Conservation (phyloP, 2,113 vertebrate genomes). For the Psephotus haematonotus region DNA sequence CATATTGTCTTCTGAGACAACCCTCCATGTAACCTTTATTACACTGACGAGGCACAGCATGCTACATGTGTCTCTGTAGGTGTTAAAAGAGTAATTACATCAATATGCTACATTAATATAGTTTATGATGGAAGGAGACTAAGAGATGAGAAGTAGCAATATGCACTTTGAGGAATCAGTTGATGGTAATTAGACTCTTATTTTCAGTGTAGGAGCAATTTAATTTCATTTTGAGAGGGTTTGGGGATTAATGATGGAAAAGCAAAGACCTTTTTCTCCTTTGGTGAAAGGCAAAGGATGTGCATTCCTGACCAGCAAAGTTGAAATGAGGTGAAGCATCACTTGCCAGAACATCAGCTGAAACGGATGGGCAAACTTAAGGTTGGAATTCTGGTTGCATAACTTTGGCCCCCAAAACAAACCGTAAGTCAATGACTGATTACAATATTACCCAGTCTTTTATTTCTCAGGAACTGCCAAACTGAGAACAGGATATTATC, state of each 20-base stretch:
- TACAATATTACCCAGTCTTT: not conserved
- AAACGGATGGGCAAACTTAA: not conserved
- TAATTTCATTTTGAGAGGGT: not conserved
- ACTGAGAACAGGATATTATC: not conserved
- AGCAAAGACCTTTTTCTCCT: not conserved
- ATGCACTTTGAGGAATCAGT: not conserved
- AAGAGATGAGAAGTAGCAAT: not conserved
- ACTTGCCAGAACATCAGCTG: not conserved
- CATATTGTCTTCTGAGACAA: not conserved
- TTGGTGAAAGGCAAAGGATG: not conserved
- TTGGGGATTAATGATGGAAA: not conserved
- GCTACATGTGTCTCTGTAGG: not conserved
- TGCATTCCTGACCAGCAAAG: not conserved
- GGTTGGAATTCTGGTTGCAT: not conserved
- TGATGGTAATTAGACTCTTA: not conserved
- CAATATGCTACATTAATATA: not conserved
- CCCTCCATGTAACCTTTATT: not conserved
- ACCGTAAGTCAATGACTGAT: not conserved
- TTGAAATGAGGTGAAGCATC: not conserved
- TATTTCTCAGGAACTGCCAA: not conserved
- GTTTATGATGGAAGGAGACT: not conserved
- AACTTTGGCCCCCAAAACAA: not conserved
- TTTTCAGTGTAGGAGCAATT: not conserved
- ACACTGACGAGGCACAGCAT: not conserved
- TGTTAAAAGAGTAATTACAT: conserved; percentile 1